Evolutionary conservation across 2,797 vertebrate species (phyloP).

Genomic region (Lepus oiostolus): DNA sequence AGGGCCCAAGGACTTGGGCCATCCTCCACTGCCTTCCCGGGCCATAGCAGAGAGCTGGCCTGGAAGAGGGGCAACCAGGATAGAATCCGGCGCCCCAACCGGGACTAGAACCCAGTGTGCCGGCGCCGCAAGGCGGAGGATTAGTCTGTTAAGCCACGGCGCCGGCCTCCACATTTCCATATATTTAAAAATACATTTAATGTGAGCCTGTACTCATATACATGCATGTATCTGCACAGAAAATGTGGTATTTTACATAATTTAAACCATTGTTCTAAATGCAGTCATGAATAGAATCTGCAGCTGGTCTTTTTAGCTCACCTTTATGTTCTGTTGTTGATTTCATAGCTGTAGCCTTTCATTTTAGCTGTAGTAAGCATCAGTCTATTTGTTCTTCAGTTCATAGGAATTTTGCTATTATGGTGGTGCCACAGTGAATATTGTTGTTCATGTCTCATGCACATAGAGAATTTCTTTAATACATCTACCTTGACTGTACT

Average conservation of each 20-base stretch:
- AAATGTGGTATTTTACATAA: neutral
- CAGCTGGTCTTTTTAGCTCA: constrained; percentile 2
- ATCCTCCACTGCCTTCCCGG: too few relatives aligned
- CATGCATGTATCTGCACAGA: neutral
- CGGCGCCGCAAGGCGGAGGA: too few relatives aligned
- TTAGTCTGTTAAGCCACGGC: too few relatives aligned
- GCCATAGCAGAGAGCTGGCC: too few relatives aligned
- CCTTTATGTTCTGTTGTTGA: neutral
- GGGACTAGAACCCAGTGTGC: too few relatives aligned
- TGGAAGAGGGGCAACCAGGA: too few relatives aligned
- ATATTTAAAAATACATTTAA: neutral
- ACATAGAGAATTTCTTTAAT: neutral
- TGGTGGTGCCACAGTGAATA: neutral
- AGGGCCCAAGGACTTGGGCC: too few relatives aligned
- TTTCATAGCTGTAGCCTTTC: neutral
- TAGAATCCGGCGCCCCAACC: too few relatives aligned
- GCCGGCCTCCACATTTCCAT: neutral
- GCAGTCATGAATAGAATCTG: neutral
- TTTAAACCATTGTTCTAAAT: neutral
- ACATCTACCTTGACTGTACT: neutral
- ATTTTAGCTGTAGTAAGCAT: neutral
- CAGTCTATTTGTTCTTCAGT: constrained; percentile 34
- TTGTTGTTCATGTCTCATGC: neutral
- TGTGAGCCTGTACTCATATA: neutral
- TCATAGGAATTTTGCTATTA: constrained; percentile 4